These are phyloP conservation scores for Lasioglossum vierecki DNA, from an alignment of 2,888 invertebrate genomes.

Conservation along the genomic window DNA sequence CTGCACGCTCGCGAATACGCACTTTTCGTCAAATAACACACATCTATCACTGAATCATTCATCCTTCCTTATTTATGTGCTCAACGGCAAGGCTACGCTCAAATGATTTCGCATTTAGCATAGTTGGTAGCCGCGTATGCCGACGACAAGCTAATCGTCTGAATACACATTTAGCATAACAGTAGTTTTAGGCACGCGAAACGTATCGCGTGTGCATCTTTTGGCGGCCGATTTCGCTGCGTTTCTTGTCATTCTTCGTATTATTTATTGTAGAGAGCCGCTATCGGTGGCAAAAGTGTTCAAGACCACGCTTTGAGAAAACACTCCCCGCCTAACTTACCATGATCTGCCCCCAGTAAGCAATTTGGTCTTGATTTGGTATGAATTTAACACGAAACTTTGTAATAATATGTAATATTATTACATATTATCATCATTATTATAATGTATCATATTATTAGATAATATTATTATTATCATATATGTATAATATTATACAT, in stretches of 20 bases:
- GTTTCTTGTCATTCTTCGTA: constrained; percentile 54
- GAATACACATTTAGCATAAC: neutral
- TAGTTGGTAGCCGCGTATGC: constrained; percentile 56
- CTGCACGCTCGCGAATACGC: constrained; percentile 41
- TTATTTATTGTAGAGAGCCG: constrained; percentile 65
- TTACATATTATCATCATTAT: no score
- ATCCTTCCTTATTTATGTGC: constrained; percentile 69
- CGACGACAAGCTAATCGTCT: neutral
- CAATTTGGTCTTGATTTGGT: no score
- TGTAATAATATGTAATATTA: no score
- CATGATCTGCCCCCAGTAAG: neutral
- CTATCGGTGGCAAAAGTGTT: constrained; percentile 34
- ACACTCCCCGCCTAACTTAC: constrained; percentile 1
- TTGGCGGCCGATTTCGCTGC: constrained; percentile 45
- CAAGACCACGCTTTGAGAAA: constrained; percentile 27
- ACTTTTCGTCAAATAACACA: constrained; percentile 58
- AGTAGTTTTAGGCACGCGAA: constrained; percentile 35
- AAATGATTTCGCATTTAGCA: constrained; percentile 70
- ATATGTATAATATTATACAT: no score
- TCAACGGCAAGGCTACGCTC: constrained; percentile 61
- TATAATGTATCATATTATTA: no score
- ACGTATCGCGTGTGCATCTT: constrained; percentile 21
- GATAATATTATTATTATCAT: no score
- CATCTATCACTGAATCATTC: constrained; percentile 63
- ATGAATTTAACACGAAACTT: no score